Evolutionary conservation across 2,797 vertebrate genomes (phyloP).

Genomic region (Pristis pectinata): DNA sequence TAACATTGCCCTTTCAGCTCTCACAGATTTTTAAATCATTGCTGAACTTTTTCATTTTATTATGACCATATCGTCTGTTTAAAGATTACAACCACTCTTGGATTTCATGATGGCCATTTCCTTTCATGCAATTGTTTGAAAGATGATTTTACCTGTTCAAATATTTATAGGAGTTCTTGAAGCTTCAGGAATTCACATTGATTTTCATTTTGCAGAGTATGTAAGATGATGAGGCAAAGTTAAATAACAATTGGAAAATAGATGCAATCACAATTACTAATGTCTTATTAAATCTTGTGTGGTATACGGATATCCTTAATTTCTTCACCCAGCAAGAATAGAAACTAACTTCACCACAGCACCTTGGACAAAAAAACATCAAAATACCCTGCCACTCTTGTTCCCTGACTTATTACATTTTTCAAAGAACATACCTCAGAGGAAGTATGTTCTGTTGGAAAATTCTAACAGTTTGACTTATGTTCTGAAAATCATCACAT

Average conservation of each 20-base stretch:
- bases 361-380: background rate
- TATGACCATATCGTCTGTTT: background rate
- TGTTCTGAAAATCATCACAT: background rate
- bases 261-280: background rate
- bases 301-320: background rate
- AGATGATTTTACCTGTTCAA: slow-evolving; percentile 28
- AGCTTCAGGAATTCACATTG: background rate
- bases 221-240: background rate
- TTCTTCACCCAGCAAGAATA: background rate
- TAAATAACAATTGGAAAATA: background rate
- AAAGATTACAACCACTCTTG: slow-evolving; percentile 9
- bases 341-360: background rate
- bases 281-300: background rate
- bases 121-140: background rate
- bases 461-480: background rate
- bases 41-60: background rate
- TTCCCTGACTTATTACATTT: background rate
- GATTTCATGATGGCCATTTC: background rate
- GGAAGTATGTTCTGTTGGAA: background rate
- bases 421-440: background rate
- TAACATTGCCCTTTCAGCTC: background rate
- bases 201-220: slow-evolving; percentile 1
- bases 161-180: slow-evolving; percentile 31
- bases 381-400: background rate
- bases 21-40: background rate